phyloP scores from a whole-genome alignment of 2,797 vertebrate genomes.

The Platalea minor region DNA sequence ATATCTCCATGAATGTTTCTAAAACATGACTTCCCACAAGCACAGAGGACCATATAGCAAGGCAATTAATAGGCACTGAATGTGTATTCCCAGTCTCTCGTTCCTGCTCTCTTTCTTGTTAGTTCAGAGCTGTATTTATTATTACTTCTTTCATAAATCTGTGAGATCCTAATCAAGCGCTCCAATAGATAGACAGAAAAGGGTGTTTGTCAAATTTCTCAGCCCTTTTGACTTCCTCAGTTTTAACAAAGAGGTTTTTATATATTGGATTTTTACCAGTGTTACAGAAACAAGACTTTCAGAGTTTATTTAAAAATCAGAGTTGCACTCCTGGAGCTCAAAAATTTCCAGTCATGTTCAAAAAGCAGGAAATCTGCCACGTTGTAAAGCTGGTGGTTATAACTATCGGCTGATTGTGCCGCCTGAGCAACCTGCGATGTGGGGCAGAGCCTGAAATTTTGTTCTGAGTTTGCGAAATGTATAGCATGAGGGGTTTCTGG shows the following conservation, averaged over 20 bases:
- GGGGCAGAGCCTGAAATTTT: background rate
- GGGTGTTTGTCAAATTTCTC: background rate
- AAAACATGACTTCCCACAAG: conserved; percentile 39
- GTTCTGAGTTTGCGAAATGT: background rate
- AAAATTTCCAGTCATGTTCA: background rate
- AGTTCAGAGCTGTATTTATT: conserved; percentile 20
- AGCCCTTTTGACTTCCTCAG: background rate
- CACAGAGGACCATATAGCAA: background rate
- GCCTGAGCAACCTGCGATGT: rapidly evolving
- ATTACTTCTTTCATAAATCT: background rate
- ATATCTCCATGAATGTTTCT: background rate
- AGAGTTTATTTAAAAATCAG: background rate
- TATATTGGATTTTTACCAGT: background rate
- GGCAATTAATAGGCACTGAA: background rate
- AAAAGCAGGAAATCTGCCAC: background rate
- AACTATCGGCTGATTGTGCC: background rate
- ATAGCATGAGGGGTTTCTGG: background rate
- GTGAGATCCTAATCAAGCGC: background rate
- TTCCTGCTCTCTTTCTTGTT: background rate
- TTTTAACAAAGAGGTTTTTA: background rate
- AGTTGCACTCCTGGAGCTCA: background rate
- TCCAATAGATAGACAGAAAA: background rate
- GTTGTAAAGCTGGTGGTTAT: background rate
- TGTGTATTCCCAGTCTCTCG: background rate
- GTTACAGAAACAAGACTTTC: background rate